Base-by-base conservation (phyloP, 2,113 vertebrate species). In the Mastomys coucha region DNA sequence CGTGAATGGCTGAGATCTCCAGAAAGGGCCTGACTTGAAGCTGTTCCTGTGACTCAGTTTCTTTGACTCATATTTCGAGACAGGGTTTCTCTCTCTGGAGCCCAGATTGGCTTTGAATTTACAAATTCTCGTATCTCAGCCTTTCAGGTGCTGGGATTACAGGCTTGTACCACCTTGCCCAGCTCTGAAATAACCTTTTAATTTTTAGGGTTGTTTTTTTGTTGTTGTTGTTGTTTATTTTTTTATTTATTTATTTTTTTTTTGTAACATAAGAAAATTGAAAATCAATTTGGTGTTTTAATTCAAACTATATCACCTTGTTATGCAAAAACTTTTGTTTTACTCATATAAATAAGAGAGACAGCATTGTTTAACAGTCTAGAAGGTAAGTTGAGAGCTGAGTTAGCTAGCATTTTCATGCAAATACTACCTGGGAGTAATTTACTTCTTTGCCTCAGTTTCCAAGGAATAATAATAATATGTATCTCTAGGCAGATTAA, bases 361-460 rank as follows among this genome's bases (percentile, higher is more conserved):
- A 94, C 4, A 75, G 28, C 33, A 45, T 36, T 22, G 16, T 72
- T 17, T 70, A 28, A 63, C 31, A 10, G 22, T 90, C 70, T 90
- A 45, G 26, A 86, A 75, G 56, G 5, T 87, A 76, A 33, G 49
- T 78, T 17, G 36, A 92, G 72, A 53, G 58, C 72, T 75, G 76
- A 9, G 31, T 78, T 65, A 7, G 10, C 22, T 85, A 69, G 73
- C 33, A 24, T 89, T 87, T 96, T 93, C 90, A 84, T 78, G 67
- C 36, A 78, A 51, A 88, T 84, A 36, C 26, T 89, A 26, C 12
- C 51, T 92, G 7, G 93, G 22, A 89, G 69, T 88, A 36, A 89
- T 49, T 94, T 90, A 45, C 80, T 16, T 85, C 19, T 76, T 7
- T 91, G 45, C 77, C 45, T 96, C 49, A 26, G 26, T 85, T 89